Evolutionary conservation across 2,797 vertebrate genomes (phyloP).

Genomic region (Acropternis orthonyx): DNA sequence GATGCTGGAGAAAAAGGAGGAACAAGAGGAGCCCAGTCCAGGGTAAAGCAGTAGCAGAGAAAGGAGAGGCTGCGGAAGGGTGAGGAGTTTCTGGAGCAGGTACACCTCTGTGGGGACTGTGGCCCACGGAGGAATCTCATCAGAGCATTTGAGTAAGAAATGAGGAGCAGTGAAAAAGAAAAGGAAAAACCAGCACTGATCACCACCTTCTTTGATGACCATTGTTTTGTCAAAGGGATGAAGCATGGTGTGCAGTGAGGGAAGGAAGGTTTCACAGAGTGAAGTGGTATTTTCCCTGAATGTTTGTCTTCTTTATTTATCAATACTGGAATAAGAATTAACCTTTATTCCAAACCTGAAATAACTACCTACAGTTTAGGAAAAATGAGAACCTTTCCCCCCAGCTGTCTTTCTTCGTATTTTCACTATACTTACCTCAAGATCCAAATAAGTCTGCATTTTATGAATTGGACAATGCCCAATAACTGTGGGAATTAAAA

Average conservation of each 20-base stretch:
- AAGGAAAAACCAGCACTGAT: background rate
- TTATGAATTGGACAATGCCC: constrained; percentile 49
- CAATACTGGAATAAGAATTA: background rate
- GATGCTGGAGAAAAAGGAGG: background rate
- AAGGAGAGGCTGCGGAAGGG: background rate
- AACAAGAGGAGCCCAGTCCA: background rate
- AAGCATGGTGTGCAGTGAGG: background rate
- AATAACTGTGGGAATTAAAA: constrained; percentile 46
- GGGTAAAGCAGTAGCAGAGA: background rate
- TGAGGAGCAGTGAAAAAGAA: background rate
- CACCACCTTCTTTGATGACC: background rate
- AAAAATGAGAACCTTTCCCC: background rate
- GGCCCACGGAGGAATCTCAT: background rate
- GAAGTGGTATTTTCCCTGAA: background rate
- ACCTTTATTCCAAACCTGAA: background rate
- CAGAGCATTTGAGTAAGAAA: background rate
- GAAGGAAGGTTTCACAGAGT: background rate
- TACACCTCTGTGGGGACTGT: background rate
- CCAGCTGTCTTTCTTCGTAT: background rate
- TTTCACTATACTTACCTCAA: background rate
- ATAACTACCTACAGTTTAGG: background rate
- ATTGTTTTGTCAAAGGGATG: background rate
- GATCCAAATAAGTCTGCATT: background rate
- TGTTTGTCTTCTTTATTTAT: background rate
- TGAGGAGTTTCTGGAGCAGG: background rate